Evolutionary conservation across 2,797 vertebrate genomes (phyloP).

Genomic region (Rhynchotus rufescens): DNA sequence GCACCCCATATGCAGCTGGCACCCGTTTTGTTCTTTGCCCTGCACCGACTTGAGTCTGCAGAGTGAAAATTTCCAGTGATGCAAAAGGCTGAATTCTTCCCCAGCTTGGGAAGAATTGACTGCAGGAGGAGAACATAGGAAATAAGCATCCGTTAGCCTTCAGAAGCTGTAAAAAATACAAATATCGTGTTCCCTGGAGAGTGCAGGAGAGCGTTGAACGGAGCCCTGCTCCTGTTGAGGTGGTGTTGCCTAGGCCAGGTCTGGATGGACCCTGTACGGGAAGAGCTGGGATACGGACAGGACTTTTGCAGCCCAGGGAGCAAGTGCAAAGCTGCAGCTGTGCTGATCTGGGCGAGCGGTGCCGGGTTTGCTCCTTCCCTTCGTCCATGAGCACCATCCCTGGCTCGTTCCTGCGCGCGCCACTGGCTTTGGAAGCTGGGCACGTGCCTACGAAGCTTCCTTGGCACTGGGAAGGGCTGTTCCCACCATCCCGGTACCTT

Average conservation of each 20-base stretch:
- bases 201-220: too few species aligned
- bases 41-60: fast-evolving
- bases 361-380: slow-evolving; percentile 12
- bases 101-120: not conserved
- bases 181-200: not conserved
- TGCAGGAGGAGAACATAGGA: not conserved
- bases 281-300: not conserved
- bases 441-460: too few species aligned
- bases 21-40: not conserved
- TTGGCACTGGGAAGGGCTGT: too few species aligned
- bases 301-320: not conserved
- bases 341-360: slow-evolving; percentile 71
- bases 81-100: not conserved
- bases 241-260: too few species aligned
- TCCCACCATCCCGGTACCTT: too few species aligned
- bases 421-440: too few species aligned
- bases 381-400: slow-evolving; percentile 12
- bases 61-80: not conserved
- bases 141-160: slow-evolving; percentile 7
- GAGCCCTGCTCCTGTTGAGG: too few species aligned
- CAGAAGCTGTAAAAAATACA: not conserved
- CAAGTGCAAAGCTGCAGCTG: too few species aligned
- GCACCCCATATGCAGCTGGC: too few species aligned
- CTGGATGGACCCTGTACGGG: too few species aligned
- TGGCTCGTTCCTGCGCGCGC: not conserved